phyloP scores from a whole-genome alignment of 2,797 vertebrate genomes.

The Lepilemur ruficaudatus region DNA sequence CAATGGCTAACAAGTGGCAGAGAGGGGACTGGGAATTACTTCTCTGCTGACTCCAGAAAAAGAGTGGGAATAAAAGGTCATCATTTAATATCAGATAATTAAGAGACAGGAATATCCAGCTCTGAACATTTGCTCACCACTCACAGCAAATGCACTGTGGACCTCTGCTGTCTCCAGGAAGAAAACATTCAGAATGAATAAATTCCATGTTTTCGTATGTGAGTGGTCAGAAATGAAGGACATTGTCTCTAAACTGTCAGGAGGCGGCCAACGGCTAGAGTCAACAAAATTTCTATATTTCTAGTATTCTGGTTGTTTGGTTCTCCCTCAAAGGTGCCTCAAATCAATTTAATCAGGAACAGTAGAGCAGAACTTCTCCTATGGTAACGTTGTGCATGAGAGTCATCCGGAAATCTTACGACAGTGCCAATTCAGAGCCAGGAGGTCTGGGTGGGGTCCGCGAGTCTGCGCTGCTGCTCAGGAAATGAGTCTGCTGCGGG shows the following conservation, averaged over 20 bases:
- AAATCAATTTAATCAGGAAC: neutral
- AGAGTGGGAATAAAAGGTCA: neutral
- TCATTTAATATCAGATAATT: neutral
- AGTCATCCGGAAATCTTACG: neutral
- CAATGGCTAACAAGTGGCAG: neutral
- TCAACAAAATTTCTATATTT: neutral
- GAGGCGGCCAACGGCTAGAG: neutral
- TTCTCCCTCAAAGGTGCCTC: neutral
- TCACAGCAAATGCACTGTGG: neutral
- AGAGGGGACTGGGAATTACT: neutral
- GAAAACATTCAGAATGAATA: neutral
- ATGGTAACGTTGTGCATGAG: accelerated
- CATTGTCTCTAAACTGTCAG: neutral
- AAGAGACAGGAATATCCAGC: neutral
- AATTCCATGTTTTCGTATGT: neutral
- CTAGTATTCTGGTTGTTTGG: neutral
- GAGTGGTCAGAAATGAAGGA: neutral
- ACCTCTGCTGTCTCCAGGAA: neutral
- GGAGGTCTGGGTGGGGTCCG: neutral
- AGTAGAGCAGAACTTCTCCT: neutral
- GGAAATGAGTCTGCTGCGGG: neutral
- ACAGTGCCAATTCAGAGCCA: neutral
- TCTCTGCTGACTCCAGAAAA: neutral
- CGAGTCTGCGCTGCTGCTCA: neutral
- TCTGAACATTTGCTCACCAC: neutral